A percentile compares a stretch with the other conserved stretches of the same genome.
Evolutionary conservation across 1,140 invertebrate genomes (phyloP).

Genomic region (Odontomachus brunneus): DNA sequence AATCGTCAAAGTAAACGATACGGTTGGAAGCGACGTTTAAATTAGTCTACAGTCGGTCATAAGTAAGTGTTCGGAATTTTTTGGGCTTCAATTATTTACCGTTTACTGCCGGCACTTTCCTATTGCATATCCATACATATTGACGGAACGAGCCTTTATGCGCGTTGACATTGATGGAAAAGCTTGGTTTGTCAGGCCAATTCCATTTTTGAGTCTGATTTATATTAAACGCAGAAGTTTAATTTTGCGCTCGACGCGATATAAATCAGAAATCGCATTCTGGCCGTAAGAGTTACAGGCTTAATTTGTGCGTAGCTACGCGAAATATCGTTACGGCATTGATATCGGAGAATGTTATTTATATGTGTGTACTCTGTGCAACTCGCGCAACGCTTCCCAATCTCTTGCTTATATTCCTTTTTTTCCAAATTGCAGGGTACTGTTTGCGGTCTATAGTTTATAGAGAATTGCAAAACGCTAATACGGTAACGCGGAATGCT

Average conservation of each 20-base stretch:
- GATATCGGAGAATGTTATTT: conserved; percentile 48
- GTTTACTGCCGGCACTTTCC: conserved; percentile 15
- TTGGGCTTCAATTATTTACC: conserved; percentile 8
- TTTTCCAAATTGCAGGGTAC: not conserved
- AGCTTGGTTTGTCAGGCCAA: conserved; percentile 28
- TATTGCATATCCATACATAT: not conserved
- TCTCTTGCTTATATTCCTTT: not conserved
- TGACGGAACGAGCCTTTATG: conserved; percentile 27
- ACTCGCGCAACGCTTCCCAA: not conserved
- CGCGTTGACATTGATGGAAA: conserved; percentile 48
- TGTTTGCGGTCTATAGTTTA: not conserved
- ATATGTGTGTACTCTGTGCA: conserved; percentile 13
- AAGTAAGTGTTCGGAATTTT: conserved; percentile 19
- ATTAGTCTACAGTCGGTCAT: not conserved
- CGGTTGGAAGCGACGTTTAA: not conserved
- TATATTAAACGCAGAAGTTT: conserved; percentile 45
- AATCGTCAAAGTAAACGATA: conserved; percentile 41
- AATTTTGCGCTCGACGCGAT: conserved; percentile 24
- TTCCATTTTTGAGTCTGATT: conserved; percentile 54
- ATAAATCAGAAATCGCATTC: conserved; percentile 45
- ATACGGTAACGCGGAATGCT: conserved; percentile 5
- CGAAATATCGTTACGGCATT: conserved; percentile 38
- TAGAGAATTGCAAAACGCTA: conserved; percentile 28
- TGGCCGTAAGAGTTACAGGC: conserved; percentile 33
- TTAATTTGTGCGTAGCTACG: conserved; percentile 11